Conservation (phyloP, 2,797 vertebrate species). For the Limosa lapponica region DNA sequence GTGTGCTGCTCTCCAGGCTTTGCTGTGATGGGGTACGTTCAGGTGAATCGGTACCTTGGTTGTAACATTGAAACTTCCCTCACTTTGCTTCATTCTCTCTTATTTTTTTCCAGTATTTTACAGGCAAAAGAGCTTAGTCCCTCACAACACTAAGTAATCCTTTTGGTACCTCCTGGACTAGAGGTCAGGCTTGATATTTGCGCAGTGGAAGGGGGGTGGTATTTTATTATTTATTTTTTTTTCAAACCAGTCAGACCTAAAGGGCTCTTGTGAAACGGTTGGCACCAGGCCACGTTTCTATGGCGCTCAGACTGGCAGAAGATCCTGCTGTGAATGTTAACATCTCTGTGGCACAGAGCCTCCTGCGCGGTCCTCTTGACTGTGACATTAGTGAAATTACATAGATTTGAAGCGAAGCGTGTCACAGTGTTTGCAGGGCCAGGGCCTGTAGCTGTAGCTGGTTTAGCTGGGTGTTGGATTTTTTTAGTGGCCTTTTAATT, state of each 20-base stretch:
- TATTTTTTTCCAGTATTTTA: not conserved
- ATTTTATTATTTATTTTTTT: not conserved
- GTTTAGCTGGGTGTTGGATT: not conserved
- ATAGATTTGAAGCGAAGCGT: not conserved
- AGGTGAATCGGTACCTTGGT: not conserved
- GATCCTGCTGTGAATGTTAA: conserved; percentile 55
- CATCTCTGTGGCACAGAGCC: not conserved
- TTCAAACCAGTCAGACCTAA: not conserved
- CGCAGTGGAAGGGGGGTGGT: not conserved
- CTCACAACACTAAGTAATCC: not conserved
- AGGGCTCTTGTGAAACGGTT: conserved; percentile 34
- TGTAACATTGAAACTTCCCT: not conserved
- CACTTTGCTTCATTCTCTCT: not conserved
- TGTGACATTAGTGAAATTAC: not conserved
- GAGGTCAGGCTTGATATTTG: conserved; percentile 15
- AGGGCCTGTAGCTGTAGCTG: not conserved
- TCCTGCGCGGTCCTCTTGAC: not conserved
- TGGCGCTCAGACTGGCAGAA: not conserved
- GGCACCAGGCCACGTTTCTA: conserved; percentile 7
- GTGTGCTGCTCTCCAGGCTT: not conserved
- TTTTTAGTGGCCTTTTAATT: not conserved
- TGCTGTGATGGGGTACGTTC: not conserved
- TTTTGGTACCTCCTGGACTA: not conserved
- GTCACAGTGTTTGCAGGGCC: not conserved
- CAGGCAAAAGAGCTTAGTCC: not conserved